Conservation (phyloP, 2,888 invertebrate species). For the Dynastes grantii region DNA sequence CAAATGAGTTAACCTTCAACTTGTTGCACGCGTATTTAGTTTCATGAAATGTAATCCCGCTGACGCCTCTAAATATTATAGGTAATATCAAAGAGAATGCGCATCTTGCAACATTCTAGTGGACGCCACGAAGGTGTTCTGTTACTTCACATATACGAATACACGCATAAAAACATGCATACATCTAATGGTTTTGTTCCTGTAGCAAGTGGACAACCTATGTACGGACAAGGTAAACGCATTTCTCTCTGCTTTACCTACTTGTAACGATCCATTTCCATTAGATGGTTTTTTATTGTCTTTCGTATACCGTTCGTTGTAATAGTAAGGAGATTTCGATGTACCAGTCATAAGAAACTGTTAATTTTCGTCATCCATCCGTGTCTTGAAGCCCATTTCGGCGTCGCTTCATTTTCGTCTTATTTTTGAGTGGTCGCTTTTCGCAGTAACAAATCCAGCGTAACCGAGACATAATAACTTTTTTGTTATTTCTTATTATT, state of each 20-base stretch:
- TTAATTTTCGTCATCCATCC: slow-evolving; percentile 39
- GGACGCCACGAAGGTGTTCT: slow-evolving; percentile 29
- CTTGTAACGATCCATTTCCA: slow-evolving; percentile 34
- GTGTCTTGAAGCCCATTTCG: slow-evolving; percentile 27
- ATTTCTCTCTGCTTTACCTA: slow-evolving; percentile 29
- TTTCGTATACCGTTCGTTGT: slow-evolving; percentile 29
- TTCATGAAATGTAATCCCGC: slow-evolving; percentile 38
- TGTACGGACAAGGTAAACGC: slow-evolving; percentile 20
- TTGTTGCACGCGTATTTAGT: slow-evolving; percentile 36
- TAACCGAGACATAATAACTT: slow-evolving; percentile 28
- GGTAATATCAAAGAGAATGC: slow-evolving; percentile 43
- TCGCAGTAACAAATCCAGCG: slow-evolving; percentile 29
- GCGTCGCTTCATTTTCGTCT: slow-evolving; percentile 16
- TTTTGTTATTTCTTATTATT: slow-evolving; percentile 14
- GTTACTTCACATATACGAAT: slow-evolving; percentile 28
- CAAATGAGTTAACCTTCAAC: slow-evolving; percentile 37
- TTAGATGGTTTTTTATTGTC: slow-evolving; percentile 21
- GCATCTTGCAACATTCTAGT: slow-evolving; percentile 39
- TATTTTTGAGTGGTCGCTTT: slow-evolving; percentile 16
- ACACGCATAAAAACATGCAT: slow-evolving; percentile 10
- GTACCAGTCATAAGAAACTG: slow-evolving; percentile 37
- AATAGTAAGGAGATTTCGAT: slow-evolving; percentile 27
- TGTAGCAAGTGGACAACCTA: slow-evolving; percentile 15
- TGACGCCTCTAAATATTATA: slow-evolving; percentile 43
- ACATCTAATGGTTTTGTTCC: slow-evolving; percentile 27